These are phyloP conservation scores for Capreolus pygargus DNA, from an alignment of 2,113 vertebrate species.

Conservation along the genomic window DNA sequence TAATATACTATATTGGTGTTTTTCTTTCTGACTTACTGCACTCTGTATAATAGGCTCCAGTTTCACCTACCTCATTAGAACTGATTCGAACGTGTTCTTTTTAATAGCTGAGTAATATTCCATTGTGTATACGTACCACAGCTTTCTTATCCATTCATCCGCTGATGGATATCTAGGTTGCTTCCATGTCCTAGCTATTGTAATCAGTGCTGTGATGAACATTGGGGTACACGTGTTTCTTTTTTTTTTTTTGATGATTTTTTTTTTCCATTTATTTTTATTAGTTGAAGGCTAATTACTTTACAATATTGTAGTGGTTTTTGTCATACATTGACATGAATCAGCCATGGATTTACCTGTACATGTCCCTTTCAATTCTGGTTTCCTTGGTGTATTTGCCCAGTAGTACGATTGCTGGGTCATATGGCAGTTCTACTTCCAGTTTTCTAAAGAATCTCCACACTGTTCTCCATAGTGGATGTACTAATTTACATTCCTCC, in stretches of 20 bases:
- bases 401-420: neutral
- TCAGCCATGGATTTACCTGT: no score
- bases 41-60: neutral
- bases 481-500: neutral
- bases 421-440: neutral
- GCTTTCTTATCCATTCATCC: neutral
- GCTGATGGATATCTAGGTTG: neutral
- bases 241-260: neutral
- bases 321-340: no score
- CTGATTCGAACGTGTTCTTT: neutral
- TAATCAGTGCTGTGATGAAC: neutral
- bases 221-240: neutral
- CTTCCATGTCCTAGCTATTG: neutral
- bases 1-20: neutral
- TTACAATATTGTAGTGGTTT: no score
- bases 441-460: neutral
- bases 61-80: neutral
- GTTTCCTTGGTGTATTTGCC: neutral
- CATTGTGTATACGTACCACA: neutral
- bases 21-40: neutral
- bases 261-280: no score
- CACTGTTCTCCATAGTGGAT: neutral
- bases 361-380: neutral
- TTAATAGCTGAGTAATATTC: neutral
- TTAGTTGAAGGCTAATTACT: no score